Conservation (phyloP, 2,797 vertebrate genomes). For the Hybognathus amarus region DNA sequence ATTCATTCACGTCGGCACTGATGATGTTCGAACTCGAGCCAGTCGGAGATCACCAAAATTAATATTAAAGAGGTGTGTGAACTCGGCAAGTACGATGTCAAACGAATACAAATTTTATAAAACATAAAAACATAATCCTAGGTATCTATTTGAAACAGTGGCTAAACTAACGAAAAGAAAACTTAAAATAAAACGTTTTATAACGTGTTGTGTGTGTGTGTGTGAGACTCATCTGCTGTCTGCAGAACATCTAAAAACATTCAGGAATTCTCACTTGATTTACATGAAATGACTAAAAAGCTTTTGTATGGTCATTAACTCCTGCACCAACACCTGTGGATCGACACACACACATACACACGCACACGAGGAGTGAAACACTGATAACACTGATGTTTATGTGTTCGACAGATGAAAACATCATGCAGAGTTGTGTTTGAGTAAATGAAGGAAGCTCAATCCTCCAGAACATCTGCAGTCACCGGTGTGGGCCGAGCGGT, state of each 20-base stretch:
- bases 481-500: not conserved
- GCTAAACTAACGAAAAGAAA: no score
- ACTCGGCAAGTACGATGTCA: no score
- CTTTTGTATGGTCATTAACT: slow-evolving; percentile 1
- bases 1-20: no score
- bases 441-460: not conserved
- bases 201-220: not conserved
- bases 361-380: not conserved
- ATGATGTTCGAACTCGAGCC: no score
- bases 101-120: no score
- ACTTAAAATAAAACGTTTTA: not conserved
- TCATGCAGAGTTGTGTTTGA: not conserved
- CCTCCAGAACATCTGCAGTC: not conserved
- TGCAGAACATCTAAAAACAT: not conserved
- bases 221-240: not conserved
- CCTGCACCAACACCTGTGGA: slow-evolving; percentile 5
- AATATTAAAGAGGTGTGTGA: no score
- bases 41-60: no score
- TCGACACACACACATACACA: not conserved
- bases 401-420: not conserved
- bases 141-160: no score
- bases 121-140: no score
- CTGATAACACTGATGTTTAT: not conserved
- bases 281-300: not conserved
- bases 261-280: not conserved